Base-by-base conservation (phyloP, 2,797 vertebrate species). In the Falco cherrug region DNA sequence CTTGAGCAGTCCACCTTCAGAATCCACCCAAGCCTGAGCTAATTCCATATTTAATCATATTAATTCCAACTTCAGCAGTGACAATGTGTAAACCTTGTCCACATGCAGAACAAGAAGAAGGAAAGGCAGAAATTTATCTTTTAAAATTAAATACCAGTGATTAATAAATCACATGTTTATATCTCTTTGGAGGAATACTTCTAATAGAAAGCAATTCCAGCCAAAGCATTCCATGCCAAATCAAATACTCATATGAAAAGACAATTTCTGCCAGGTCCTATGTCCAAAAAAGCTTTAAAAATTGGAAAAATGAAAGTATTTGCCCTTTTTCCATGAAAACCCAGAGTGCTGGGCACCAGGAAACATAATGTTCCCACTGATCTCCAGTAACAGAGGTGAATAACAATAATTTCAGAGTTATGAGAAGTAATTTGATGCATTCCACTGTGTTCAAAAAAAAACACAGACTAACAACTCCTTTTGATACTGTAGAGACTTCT, bases 161-260 rank as follows among this genome's bases (percentile, higher is more conserved):
- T 96, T 97, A 97, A 97, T 97, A 96, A 97, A 97, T 97, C 96
- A 97, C 68, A 96, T 97, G 86, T 94, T 98, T 97, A 93, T 97
- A 90, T 95, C 89, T 97, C 96, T 96, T 95, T 65, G 78, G 95
- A 95, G 93, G 86, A 94, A 96, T 63, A 93, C 84, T 96, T 96
- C 88, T 95, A 97, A 96, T 61, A 95, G 75, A 89, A 97, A 95
- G 95, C 78, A 83, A 96, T 76, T 96, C 94, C 93, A 93, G 89
- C 53, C 81, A 95, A 64, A 91, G 20, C 35, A 57, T 64, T 73
- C 75, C 35, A 85, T 89, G 97, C 97, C 98, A 98, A 98, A 95
- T 87, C 95, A 97, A 98, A 98, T 94, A 97, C 29, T 93, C 79
- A 65, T 33, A 96, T 57, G 65, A 97, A 96, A 95, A 96, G 78